Base-by-base conservation (phyloP, 2,797 vertebrate species). In the Sebastes hubbsi region DNA sequence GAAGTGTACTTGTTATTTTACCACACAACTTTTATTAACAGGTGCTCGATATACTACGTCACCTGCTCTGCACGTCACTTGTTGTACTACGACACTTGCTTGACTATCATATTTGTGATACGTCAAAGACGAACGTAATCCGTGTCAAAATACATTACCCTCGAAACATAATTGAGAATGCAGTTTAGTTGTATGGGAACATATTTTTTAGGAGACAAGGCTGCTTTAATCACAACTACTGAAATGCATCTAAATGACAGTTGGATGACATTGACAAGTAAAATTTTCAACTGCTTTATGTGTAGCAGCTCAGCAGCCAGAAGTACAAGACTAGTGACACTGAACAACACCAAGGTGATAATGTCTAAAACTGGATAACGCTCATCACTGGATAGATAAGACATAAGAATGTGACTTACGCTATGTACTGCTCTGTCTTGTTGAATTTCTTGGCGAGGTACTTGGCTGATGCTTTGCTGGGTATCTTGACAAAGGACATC, bases 361-460 rank as follows among this genome's bases (percentile, higher is more conserved):
- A 72, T 56, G 34, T 22, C 4, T 36, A 24, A 63, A 69, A 22
- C 1, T 24, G 6, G 27, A 68, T 20, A 61, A 64, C 18, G 5
- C 8, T 61, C 25, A 38, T 63, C 16, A 14, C 6, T 42, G 32
- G 54, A 72, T 25, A 29, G 73, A 79, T 20, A 7, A 52, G 13
- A 72, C 10, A 71, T 20, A 25, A 54, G 27, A 74, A 54, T 3
- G 42, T 20, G 32, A 95, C 87, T 96, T 90, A 99, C 98, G 97
- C 94, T 56, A 99, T 99, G 94, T 99, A 99, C 95, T 98, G 97
- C 89, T 99, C 98, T 0, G 97, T 98, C 88, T 98, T 99, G 96
- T 99, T 99, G 95, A 97, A 98, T 86, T 99, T 99, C 96, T 98
- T 99, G 88, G 98, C 98, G 69, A 99, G 94, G 90, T 99, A 99